Evolutionary conservation across 2,797 vertebrate genomes (phyloP).

Genomic region (Mus spretus): DNA sequence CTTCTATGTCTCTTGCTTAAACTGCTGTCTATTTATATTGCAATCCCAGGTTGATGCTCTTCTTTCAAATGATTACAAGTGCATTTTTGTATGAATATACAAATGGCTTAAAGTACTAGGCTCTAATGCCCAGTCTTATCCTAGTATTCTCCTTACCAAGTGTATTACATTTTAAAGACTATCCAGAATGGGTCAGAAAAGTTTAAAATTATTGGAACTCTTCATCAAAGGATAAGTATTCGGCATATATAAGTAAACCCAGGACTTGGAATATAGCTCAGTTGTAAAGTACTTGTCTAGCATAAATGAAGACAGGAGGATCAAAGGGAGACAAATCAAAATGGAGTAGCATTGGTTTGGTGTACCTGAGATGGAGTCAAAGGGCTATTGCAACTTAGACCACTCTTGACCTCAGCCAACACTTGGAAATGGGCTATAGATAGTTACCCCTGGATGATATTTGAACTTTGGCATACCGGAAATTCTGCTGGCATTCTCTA

Average conservation of each 20-base stretch:
- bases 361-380: neutral
- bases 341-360: neutral
- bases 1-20: slow-evolving; percentile 64
- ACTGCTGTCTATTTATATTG: slow-evolving; percentile 63
- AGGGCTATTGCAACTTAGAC: neutral
- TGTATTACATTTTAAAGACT: neutral
- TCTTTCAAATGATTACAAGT: slow-evolving; percentile 11
- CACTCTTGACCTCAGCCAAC: too few relatives aligned
- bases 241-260: neutral
- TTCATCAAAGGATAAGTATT: neutral
- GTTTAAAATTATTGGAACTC: neutral
- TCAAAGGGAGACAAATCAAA: neutral
- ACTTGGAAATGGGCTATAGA: neutral
- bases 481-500: neutral
- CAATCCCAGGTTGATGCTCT: slow-evolving; percentile 22
- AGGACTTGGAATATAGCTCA: neutral
- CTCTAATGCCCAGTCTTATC: neutral
- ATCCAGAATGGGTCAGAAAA: slow-evolving; percentile 3
- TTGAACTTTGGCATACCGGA: neutral
- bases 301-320: neutral
- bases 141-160: neutral
- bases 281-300: neutral
- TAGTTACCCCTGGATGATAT: too few relatives aligned
- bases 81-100: neutral
- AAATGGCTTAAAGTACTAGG: slow-evolving; percentile 44